These are phyloP conservation scores for Argyrosomus japonicus DNA, from an alignment of 2,113 vertebrate species.

Conservation along the genomic window DNA sequence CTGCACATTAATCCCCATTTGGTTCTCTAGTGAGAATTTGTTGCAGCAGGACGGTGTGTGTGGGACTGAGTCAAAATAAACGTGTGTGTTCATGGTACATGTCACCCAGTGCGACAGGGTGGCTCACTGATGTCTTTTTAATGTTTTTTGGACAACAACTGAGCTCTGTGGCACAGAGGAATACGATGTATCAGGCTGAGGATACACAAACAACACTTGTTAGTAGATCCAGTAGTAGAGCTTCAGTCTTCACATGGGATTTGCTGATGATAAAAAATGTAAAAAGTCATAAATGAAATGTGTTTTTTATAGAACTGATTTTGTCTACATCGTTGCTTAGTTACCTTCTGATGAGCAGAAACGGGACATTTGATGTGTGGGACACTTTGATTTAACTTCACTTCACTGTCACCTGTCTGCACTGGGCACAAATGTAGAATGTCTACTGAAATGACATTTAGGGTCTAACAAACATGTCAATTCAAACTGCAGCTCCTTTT, in stretches of 20 bases:
- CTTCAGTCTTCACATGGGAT: not conserved
- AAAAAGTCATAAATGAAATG: not conserved
- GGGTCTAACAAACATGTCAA: not conserved
- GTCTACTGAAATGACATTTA: not conserved
- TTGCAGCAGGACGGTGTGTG: not conserved
- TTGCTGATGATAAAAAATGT: not conserved
- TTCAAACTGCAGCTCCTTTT: constrained; percentile 8
- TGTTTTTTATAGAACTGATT: not conserved
- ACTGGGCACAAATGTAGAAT: not conserved
- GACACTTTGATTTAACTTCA: not conserved
- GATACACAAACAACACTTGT: not conserved
- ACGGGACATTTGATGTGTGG: too few species aligned
- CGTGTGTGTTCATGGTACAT: too few species aligned
- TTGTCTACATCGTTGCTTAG: not conserved
- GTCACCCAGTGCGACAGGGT: too few species aligned
- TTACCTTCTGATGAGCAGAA: not conserved
- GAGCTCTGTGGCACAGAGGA: too few species aligned
- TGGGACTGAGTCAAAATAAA: too few species aligned
- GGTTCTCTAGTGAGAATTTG: not conserved
- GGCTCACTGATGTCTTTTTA: too few species aligned
- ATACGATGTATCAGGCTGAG: too few species aligned
- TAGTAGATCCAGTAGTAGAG: not conserved
- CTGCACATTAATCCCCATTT: not conserved
- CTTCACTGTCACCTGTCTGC: not conserved
- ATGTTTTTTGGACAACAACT: too few species aligned